Evolutionary conservation across 2,888 invertebrate species (phyloP), one percentile per base, ranked within the genome.

Genomic region (Drosophila atripex): DNA sequence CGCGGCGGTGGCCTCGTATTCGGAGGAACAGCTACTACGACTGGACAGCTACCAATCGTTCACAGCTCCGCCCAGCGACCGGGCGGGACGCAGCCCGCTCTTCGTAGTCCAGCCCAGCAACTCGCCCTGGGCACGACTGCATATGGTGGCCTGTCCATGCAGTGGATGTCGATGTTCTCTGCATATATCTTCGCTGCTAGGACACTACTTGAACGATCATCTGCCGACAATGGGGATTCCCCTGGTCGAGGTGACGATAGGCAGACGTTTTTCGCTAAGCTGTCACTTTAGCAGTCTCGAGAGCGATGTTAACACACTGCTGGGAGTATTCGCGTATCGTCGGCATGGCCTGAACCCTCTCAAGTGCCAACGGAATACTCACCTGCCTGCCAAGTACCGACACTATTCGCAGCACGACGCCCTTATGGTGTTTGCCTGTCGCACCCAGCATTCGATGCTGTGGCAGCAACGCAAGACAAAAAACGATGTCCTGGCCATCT

Each of bases 341-440:
- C 75, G 80, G 1, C 18, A 46, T 3, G 87, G 76, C 2, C 59
- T 75, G 0, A 84, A 85, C 64, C 75, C 87, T 1, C 54, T 85
- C 0, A 80, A 68, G 6, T 84, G 78, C 21, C 45, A 66, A 0
- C 53, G 87, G 5, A 80, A 80, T 49, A 80, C 63, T 7, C 28
- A 75, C 7, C 43, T 80, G 8, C 75, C 87, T 0, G n/a, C 50
- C 5, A 53, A 61, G 1, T 80, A 75, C 25, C 72, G 85, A 3
- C 55, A 63, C 21, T 87, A 28, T 21, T 85, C 85, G 2, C 75
- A 80, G 51, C 82, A 87, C 21, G 69, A 65, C 3, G 51, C 75
- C 0, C 32, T 80, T 0, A 39, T 80, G 59, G 56, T 87, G 3
- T 87, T 80, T 35, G 87, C 72, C 14, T 84, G 85, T 41, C 87